Conservation (phyloP, 2,113 vertebrate genomes). For the Corvus moneduloides region DNA sequence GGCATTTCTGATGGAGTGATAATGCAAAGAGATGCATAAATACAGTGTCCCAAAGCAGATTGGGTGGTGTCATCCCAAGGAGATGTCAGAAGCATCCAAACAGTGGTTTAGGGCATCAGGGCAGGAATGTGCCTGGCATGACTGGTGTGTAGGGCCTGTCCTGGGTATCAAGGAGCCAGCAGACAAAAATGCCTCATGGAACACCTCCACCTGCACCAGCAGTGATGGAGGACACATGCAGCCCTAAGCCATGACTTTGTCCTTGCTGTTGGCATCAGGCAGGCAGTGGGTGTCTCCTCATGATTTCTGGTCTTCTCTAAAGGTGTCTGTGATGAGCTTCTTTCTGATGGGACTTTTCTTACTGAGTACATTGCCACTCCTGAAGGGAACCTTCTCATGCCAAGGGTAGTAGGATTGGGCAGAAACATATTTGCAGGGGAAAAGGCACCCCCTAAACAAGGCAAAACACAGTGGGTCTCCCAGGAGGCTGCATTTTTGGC, state of each 20-base stretch:
- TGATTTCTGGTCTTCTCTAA: background rate
- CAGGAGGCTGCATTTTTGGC: background rate
- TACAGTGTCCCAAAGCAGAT: background rate
- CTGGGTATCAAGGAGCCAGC: background rate
- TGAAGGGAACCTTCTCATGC: background rate
- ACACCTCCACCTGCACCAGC: background rate
- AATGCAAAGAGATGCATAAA: background rate
- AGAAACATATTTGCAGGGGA: background rate
- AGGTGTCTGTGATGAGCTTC: accelerated
- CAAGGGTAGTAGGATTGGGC: background rate
- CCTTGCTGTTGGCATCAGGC: background rate
- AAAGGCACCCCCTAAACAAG: background rate
- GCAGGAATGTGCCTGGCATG: background rate
- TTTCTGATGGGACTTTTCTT: background rate
- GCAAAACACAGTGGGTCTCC: background rate
- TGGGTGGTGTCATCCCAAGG: background rate
- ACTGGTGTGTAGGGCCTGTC: background rate
- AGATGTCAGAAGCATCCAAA: background rate
- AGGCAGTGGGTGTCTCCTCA: background rate
- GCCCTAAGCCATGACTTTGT: background rate
- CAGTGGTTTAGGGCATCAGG: background rate
- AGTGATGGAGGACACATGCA: accelerated
- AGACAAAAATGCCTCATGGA: background rate
- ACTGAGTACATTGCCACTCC: accelerated
- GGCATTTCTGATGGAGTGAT: background rate